Conservation (phyloP, 2,797 vertebrate species). For the Parauchenoglanis punctatus region DNA sequence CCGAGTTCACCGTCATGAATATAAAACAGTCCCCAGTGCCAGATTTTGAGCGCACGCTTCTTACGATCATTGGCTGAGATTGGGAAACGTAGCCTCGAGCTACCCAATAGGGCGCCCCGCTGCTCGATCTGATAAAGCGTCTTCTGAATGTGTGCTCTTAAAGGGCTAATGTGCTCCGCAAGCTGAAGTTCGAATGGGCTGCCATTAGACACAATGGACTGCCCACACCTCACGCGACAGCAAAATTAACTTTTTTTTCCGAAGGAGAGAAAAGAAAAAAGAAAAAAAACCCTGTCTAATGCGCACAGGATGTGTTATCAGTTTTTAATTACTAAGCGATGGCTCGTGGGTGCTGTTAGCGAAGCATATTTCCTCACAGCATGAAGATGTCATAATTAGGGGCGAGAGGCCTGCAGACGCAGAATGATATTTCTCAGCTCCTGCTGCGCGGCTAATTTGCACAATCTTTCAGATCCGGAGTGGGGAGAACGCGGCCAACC, state of each 20-base stretch:
- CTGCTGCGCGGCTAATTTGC: constrained; percentile 75
- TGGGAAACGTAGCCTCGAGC: constrained; percentile 53
- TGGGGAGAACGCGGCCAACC: constrained; percentile 88
- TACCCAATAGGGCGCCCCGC: constrained; percentile 49
- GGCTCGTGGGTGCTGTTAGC: constrained; percentile 67
- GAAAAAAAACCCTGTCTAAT: constrained; percentile 52
- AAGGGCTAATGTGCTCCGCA: constrained; percentile 46
- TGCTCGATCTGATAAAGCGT: constrained; percentile 51
- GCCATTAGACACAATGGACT: constrained; percentile 55
- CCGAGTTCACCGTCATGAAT: constrained; percentile 50
- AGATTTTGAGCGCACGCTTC: constrained; percentile 45
- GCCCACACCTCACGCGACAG: constrained; percentile 40
- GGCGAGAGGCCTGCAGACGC: constrained; percentile 57
- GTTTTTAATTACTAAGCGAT: constrained; percentile 78
- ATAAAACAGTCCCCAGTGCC: constrained; percentile 55
- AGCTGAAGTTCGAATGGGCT: constrained; percentile 55
- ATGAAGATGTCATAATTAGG: constrained; percentile 66
- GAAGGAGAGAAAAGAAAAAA: constrained; percentile 39
- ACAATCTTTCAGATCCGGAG: constrained; percentile 85
- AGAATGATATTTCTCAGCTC: constrained; percentile 60
- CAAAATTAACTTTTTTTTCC: constrained; percentile 51
- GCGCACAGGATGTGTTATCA: constrained; percentile 70
- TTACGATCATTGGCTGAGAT: constrained; percentile 52
- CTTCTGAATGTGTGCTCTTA: constrained; percentile 45
- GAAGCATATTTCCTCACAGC: constrained; percentile 73